Evolutionary conservation across 1,140 invertebrate genomes (phyloP), one percentile per base, ranked within the genome.

Genomic region (Agraylea sexmaculata): DNA sequence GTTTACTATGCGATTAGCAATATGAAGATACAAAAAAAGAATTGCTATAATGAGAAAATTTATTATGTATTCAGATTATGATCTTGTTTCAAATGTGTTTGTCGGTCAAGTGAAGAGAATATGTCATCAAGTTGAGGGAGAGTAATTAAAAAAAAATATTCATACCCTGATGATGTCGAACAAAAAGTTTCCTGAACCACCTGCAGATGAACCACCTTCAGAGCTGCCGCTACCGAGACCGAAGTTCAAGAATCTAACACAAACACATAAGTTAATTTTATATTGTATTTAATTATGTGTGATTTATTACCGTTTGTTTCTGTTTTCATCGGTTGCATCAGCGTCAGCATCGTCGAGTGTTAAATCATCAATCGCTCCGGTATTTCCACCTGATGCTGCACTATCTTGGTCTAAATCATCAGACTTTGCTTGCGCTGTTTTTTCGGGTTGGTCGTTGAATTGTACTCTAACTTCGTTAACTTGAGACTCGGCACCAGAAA

Each of bases 131-230:
- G n/a, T n/a, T n/a, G n/a, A n/a, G n/a, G n/a, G n/a, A n/a, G n/a
- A 7, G 7, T n/a, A 25, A n/a, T 25, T 25, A 25, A 25, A 7
- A n/a, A 25, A n/a, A n/a, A 25, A 25, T 25, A 25, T 7, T n/a
- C 78, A 81, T 68, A 87, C 83, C 71, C 83, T 73, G 56, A 87
- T 81, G 50, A 86, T 80, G 60, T 88, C 84, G 63, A 87, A 86
- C 40, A 88, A 67, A 66, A 88, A 85, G 64, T 87, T 88, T 39
- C 84, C 84, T 7, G 82, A 85, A 22, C 83, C 83, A 36, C 76
- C 76, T 10, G 70, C 70, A 41, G 66, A 71, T 11, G 69, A 72
- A 34, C 70, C 67, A 16, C 57, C 64, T 40, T 57, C 59, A 43
- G 55, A 61, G 41, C 54, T 56, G 10, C 65, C 69, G 8, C 68